Evolutionary conservation across 2,888 invertebrate species (phyloP).

Genomic region (Troides helena): DNA sequence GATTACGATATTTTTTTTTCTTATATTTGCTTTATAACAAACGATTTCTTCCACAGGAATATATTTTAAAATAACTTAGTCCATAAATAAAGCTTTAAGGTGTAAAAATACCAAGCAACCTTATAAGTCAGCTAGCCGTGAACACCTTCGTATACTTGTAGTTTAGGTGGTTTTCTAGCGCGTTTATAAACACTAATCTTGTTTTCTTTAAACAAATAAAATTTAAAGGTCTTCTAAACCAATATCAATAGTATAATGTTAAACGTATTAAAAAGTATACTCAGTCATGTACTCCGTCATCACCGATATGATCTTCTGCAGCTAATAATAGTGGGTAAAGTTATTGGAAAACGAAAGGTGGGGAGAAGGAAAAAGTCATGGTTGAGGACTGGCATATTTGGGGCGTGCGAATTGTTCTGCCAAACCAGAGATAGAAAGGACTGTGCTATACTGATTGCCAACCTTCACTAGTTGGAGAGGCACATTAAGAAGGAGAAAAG

Average conservation of each 20-base stretch:
- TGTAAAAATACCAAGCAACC: constrained; percentile 18
- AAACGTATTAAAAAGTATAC: background rate
- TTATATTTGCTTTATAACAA: background rate
- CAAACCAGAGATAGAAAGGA: no score
- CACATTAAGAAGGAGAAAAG: no score
- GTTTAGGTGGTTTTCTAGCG: constrained; percentile 11
- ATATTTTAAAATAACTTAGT: constrained; percentile 10
- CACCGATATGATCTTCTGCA: no score
- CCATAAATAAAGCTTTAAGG: constrained; percentile 9
- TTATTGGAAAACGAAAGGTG: no score
- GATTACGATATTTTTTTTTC: background rate
- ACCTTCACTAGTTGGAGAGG: no score
- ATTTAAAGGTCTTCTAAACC: constrained; percentile 20
- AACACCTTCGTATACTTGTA: constrained; percentile 4
- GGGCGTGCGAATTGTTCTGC: background rate
- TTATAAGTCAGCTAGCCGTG: constrained; percentile 12
- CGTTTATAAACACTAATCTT: constrained; percentile 6
- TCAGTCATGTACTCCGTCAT: no score
- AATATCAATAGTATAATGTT: background rate
- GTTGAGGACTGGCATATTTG: background rate
- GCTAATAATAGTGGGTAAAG: no score
- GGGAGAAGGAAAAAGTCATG: no score
- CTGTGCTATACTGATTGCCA: no score
- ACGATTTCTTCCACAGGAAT: background rate
- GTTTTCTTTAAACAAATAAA: constrained; percentile 8